Conservation (phyloP, 2,797 vertebrate species). For the Astyanax mexicanus region DNA sequence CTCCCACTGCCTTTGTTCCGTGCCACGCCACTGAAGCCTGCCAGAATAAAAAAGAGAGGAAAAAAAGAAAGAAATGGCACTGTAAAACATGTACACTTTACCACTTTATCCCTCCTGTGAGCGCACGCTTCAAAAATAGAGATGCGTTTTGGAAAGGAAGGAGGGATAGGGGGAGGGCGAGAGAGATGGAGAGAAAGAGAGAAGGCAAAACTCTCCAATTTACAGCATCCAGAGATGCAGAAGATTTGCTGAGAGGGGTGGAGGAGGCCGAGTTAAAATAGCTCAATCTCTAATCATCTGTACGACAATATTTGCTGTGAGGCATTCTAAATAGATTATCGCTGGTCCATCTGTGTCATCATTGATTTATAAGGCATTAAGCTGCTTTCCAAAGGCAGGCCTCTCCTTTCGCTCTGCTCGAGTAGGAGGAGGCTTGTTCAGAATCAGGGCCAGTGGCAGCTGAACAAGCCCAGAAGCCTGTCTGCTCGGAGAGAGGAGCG, state of each 20-base stretch:
- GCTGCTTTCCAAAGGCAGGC: constrained; percentile 87
- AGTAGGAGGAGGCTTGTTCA: constrained; percentile 91
- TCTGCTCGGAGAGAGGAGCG: constrained; percentile 76
- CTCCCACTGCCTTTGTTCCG: constrained; percentile 87
- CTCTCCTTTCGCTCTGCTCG: constrained; percentile 84
- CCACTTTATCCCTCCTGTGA: constrained; percentile 24
- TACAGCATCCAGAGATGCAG: constrained; percentile 64
- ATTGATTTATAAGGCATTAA: constrained; percentile 99
- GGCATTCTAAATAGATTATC: constrained; percentile 99
- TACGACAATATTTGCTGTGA: constrained; percentile 99
- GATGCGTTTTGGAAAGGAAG: constrained; percentile 56
- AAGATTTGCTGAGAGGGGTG: constrained; percentile 67
- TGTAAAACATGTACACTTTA: constrained; percentile 38
- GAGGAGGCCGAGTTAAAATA: constrained; percentile 85
- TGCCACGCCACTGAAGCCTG: constrained; percentile 72
- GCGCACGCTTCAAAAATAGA: constrained; percentile 31
- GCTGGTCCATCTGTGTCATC: constrained; percentile 99
- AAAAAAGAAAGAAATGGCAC: constrained; percentile 13
- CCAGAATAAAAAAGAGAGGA: constrained; percentile 48
- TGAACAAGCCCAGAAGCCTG: constrained; percentile 83
- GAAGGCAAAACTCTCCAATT: constrained; percentile 66
- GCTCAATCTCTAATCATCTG: constrained; percentile 98
- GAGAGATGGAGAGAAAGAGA: constrained; percentile 46
- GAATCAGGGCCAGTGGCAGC: constrained; percentile 87
- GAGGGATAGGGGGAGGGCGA: constrained; percentile 44